A percentile compares a stretch with the other conserved stretches of the same genome.
Evolutionary conservation across 2,888 invertebrate genomes (phyloP).

Genomic region (Yponomeuta evonymella): DNA sequence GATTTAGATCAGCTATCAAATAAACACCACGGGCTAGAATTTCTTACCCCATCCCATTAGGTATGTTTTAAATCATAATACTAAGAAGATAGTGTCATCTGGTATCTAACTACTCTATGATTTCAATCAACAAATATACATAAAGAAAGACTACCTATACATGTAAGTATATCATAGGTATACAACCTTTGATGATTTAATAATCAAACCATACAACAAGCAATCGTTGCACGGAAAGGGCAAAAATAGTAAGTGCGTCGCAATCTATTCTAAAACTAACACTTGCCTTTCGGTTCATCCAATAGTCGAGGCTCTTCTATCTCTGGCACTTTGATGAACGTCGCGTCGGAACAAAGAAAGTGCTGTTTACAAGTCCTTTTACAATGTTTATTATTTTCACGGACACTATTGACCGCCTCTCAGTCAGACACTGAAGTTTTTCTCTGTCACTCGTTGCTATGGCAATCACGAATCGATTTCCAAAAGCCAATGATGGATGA

Average conservation of each 20-base stretch:
- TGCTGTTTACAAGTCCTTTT: slow-evolving; percentile 28
- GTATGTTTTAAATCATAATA: background rate
- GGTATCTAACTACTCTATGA: too few relatives aligned
- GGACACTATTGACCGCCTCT: slow-evolving; percentile 49
- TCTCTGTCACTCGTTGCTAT: slow-evolving; percentile 64
- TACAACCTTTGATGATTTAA: background rate
- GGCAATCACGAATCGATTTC: slow-evolving; percentile 45
- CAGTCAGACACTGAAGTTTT: slow-evolving; percentile 61
- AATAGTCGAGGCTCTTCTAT: slow-evolving; percentile 62
- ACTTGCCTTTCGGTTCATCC: slow-evolving; percentile 75
- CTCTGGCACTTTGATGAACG: slow-evolving; percentile 53
- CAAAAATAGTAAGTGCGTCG: slow-evolving; percentile 6
- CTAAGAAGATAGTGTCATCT: too few relatives aligned
- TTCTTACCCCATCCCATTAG: too few relatives aligned
- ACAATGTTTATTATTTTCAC: slow-evolving; percentile 42
- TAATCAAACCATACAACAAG: background rate
- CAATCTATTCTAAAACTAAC: slow-evolving; percentile 3
- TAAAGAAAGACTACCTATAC: too few relatives aligned
- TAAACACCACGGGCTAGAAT: background rate
- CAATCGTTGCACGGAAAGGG: background rate
- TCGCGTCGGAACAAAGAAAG: slow-evolving; percentile 42
- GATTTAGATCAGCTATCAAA: background rate
- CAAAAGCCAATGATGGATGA: slow-evolving; percentile 30
- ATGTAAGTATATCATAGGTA: background rate
- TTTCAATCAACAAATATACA: too few relatives aligned